Conservation (phyloP, 2,113 vertebrate genomes). For the Lepus americanus region DNA sequence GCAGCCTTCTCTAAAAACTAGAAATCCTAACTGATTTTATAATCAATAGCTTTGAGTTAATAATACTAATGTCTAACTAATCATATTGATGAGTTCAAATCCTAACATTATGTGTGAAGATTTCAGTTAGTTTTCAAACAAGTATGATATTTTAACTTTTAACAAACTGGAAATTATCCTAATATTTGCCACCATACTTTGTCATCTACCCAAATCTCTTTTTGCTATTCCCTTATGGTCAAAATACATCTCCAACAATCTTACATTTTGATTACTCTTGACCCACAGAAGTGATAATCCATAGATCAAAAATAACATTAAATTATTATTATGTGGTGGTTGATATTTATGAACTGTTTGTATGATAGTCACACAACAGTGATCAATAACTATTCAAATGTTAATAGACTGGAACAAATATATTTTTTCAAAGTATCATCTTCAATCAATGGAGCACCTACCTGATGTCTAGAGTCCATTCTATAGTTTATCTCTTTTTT, state of each 20-base stretch:
- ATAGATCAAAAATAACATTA: background rate
- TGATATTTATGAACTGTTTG: background rate
- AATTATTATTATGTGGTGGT: background rate
- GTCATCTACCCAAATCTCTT: background rate
- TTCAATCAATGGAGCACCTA: background rate
- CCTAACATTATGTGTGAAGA: background rate
- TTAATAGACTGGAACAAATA: background rate
- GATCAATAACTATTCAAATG: background rate
- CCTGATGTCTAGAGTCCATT: background rate
- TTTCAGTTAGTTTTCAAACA: conserved; percentile 2
- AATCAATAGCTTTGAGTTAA: background rate
- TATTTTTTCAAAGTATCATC: conserved; percentile 10
- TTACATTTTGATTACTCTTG: background rate
- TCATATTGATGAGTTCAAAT: background rate
- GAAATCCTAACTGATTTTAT: background rate
- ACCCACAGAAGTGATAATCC: background rate
- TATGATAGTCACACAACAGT: background rate
- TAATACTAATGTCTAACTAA: background rate
- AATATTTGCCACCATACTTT: background rate
- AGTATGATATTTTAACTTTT: background rate
- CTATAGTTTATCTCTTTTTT: background rate
- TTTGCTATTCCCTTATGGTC: background rate
- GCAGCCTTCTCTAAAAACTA: background rate
- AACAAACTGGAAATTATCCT: background rate
- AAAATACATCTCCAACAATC: background rate